Evolutionary conservation across 1,140 invertebrate genomes (phyloP).

Genomic region (Rhopalosiphum maidis): DNA sequence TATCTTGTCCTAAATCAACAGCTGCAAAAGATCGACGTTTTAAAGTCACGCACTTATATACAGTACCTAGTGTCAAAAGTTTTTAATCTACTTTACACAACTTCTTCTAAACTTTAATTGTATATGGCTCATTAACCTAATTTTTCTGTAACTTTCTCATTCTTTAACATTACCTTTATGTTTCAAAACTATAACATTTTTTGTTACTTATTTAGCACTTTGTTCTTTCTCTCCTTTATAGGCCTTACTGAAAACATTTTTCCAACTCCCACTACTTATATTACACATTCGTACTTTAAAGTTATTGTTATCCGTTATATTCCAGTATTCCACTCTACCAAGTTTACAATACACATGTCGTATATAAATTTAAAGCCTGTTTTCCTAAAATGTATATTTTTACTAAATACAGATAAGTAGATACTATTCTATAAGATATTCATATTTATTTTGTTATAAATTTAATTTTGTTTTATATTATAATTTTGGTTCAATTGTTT

Average conservation of each 20-base stretch:
- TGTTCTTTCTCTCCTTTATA: constrained; percentile 13
- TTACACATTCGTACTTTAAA: neutral
- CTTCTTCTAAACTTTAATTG: constrained; percentile 53
- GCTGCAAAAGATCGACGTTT: neutral
- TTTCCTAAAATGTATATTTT: neutral
- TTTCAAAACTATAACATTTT: neutral
- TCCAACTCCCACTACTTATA: neutral
- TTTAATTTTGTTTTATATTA: neutral
- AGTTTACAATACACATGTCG: neutral
- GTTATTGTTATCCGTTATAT: neutral
- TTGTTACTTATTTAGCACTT: constrained; percentile 41
- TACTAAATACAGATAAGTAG: neutral
- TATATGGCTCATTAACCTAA: constrained; percentile 55
- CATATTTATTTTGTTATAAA: neutral
- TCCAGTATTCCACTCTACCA: neutral
- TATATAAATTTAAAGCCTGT: neutral
- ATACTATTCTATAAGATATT: neutral
- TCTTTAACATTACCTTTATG: constrained; percentile 23
- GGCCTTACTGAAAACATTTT: neutral
- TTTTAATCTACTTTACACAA: constrained; percentile 44
- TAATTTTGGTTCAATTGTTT: neutral
- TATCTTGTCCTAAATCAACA: neutral
- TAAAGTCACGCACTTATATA: constrained; percentile 45
- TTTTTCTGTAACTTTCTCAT: constrained; percentile 45
- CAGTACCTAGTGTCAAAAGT: constrained; percentile 5